Conservation (phyloP, 2,888 invertebrate genomes). For the Drosophila bunnanda region DNA sequence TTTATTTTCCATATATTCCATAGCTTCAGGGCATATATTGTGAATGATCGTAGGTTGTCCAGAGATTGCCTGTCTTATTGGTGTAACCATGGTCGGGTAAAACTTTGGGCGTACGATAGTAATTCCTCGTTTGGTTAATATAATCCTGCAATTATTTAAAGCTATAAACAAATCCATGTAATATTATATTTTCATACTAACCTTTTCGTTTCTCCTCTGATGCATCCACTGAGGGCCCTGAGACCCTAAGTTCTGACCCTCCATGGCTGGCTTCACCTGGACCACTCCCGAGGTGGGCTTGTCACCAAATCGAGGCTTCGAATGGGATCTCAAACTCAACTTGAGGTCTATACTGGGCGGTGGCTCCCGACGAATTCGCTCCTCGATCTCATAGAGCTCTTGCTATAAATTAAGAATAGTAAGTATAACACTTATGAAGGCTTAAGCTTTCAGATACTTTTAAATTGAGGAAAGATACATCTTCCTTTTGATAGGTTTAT, state of each 20-base stretch:
- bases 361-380: conserved; percentile 79
- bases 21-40: conserved; percentile 75
- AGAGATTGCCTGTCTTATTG: conserved; percentile 43
- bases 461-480: background rate
- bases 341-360: conserved; percentile 81
- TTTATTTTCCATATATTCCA: background rate
- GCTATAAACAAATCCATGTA: background rate
- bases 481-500: too few relatives aligned
- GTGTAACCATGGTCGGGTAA: conserved; percentile 62
- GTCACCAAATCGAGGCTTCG: conserved; percentile 17
- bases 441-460: background rate
- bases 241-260: background rate
- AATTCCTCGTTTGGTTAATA: conserved; percentile 64
- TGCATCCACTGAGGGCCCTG: conserved; percentile 34
- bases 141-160: conserved; percentile 61
- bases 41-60: conserved; percentile 69
- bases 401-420: conserved; percentile 56
- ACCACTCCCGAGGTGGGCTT: conserved; percentile 46
- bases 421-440: too few relatives aligned
- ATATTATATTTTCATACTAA: background rate
- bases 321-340: conserved; percentile 65
- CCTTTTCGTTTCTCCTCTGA: conserved; percentile 51
- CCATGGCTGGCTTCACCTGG: conserved; percentile 56
- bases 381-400: conserved; percentile 83
- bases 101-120: conserved; percentile 70